These are phyloP conservation scores for Passer domesticus DNA, from an alignment of 2,113 vertebrate genomes.

Conservation along the genomic window DNA sequence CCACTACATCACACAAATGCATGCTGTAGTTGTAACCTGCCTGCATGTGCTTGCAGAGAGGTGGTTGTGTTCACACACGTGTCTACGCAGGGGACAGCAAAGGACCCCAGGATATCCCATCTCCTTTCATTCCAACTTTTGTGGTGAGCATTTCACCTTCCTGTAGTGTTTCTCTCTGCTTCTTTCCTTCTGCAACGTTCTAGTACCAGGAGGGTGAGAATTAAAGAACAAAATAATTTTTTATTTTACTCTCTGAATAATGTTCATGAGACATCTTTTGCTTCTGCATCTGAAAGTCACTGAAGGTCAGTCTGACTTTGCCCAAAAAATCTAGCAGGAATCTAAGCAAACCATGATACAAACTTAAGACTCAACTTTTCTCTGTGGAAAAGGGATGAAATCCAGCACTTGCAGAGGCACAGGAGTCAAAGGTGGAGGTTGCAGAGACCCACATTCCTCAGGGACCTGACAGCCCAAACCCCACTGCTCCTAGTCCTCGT, in stretches of 20 bases:
- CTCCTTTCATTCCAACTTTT: not conserved
- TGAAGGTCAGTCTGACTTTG: not conserved
- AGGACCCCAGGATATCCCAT: not conserved
- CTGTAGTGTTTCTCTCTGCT: not conserved
- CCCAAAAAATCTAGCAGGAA: not conserved
- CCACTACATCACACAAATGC: not conserved
- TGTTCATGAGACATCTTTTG: not conserved
- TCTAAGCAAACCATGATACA: not conserved
- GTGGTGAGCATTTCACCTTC: not conserved
- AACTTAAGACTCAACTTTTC: not conserved
- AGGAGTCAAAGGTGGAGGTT: not conserved
- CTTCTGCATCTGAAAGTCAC: not conserved
- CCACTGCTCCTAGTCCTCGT: not conserved
- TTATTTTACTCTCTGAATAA: not conserved
- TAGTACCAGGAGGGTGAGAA: not conserved
- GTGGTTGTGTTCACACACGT: accelerated
- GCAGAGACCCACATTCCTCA: not conserved
- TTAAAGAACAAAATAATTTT: not conserved
- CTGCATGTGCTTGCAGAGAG: not conserved
- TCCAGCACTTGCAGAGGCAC: accelerated
- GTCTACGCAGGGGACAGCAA: not conserved
- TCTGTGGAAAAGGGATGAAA: not conserved
- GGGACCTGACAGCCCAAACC: not conserved
- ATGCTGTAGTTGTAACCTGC: not conserved
- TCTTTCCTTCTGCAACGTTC: not conserved